Conservation (phyloP, 2,113 vertebrate genomes). For the Puma concolor region DNA sequence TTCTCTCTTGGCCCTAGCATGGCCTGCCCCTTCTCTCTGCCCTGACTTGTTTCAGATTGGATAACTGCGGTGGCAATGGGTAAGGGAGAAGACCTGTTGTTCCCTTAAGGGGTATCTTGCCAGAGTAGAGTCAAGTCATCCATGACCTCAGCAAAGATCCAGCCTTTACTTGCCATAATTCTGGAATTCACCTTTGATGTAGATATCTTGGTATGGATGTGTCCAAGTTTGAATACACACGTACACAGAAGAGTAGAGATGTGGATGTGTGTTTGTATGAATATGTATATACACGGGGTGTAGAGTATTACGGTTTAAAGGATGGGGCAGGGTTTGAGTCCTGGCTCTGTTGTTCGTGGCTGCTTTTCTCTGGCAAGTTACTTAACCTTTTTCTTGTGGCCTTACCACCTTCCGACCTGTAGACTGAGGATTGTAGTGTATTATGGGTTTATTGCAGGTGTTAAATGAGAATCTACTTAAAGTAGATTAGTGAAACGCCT, state of each 20-base stretch:
- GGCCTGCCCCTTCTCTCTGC: constrained; percentile 54
- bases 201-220: background rate
- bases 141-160: background rate
- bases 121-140: background rate
- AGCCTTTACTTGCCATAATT: background rate
- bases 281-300: background rate
- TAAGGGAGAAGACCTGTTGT: background rate
- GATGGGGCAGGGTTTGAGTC: background rate
- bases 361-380: background rate
- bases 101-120: background rate
- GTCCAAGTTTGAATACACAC: background rate
- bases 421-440: background rate
- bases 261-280: background rate
- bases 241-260: background rate
- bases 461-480: constrained; percentile 30
- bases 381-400: background rate
- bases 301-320: background rate
- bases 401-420: background rate
- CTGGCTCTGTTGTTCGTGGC: background rate
- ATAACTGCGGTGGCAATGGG: background rate
- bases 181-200: background rate
- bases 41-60: constrained; percentile 59
- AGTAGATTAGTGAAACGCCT: background rate
- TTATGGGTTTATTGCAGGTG: background rate
- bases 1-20: constrained; percentile 38